These are phyloP conservation scores for Galendromus occidentalis DNA, from an alignment of 1,140 invertebrate species.

Conservation along the genomic window DNA sequence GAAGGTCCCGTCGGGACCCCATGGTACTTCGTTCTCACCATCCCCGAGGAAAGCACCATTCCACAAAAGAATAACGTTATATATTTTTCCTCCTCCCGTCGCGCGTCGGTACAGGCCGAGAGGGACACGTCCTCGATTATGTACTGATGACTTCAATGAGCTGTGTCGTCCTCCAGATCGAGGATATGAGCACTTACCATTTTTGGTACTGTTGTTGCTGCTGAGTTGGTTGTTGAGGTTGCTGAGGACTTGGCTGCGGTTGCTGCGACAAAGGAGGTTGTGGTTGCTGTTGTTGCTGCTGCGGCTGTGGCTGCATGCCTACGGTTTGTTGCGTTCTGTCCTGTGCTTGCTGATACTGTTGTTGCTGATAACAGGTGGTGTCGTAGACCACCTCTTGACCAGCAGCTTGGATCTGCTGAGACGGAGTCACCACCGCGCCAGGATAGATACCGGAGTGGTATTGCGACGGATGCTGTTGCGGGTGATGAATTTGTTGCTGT, in stretches of 20 bases:
- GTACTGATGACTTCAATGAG: too few relatives aligned
- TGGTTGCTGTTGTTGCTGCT: neutral
- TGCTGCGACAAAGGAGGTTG: neutral
- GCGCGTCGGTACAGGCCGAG: too few relatives aligned
- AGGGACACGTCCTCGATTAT: too few relatives aligned
- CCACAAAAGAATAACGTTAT: too few relatives aligned
- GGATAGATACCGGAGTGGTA: neutral
- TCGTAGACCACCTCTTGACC: slow-evolving; percentile 9
- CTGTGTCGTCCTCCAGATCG: too few relatives aligned
- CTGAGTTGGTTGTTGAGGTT: neutral
- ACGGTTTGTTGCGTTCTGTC: neutral
- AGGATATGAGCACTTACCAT: neutral
- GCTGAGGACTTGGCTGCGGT: neutral
- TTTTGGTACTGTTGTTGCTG: slow-evolving; percentile 9
- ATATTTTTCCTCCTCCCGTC: too few relatives aligned
- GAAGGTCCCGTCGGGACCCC: too few relatives aligned
- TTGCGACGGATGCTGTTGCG: neutral
- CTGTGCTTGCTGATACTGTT: neutral
- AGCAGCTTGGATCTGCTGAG: neutral
- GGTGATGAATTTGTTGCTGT: neutral
- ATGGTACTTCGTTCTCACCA: too few relatives aligned
- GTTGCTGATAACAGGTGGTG: neutral
- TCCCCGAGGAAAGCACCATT: too few relatives aligned
- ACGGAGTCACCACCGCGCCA: neutral
- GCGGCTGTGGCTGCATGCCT: neutral